Conservation (phyloP, 2,888 invertebrate species). For the Dexiosoma caninum region DNA sequence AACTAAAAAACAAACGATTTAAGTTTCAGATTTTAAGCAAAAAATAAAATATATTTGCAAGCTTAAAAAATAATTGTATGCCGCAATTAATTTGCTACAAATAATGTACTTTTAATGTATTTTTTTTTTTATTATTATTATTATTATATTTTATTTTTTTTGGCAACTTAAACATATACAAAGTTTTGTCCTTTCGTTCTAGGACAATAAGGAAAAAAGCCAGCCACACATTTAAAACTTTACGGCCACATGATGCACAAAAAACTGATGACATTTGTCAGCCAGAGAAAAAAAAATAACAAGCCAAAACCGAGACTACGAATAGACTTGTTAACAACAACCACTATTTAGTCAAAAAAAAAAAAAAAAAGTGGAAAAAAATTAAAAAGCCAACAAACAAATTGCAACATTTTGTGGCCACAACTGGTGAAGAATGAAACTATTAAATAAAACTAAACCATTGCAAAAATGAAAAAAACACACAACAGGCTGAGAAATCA, state of each 20-base stretch:
- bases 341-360: slow-evolving; percentile 46
- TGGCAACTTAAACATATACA: not conserved
- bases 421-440: slow-evolving; percentile 52
- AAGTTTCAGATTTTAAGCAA: too few relatives aligned
- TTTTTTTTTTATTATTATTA: not conserved
- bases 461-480: slow-evolving; percentile 1
- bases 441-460: slow-evolving; percentile 47
- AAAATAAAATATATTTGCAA: not conserved
- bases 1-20: too few relatives aligned
- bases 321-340: slow-evolving; percentile 54
- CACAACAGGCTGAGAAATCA: slow-evolving; percentile 28
- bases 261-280: slow-evolving; percentile 56
- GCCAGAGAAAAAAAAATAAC: not conserved
- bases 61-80: not conserved
- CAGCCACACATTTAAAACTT: slow-evolving; percentile 37
- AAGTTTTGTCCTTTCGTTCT: slow-evolving; percentile 19
- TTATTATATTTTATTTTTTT: not conserved
- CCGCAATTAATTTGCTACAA: slow-evolving; percentile 25
- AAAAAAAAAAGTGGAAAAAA: not conserved
- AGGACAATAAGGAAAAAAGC: not conserved
- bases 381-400: slow-evolving; percentile 33
- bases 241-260: slow-evolving; percentile 52
- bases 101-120: not conserved
- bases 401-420: slow-evolving; percentile 59
- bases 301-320: slow-evolving; percentile 38